Evolutionary conservation across 2,113 vertebrate species (phyloP).

Genomic region (Choloepus hoffmanni): DNA sequence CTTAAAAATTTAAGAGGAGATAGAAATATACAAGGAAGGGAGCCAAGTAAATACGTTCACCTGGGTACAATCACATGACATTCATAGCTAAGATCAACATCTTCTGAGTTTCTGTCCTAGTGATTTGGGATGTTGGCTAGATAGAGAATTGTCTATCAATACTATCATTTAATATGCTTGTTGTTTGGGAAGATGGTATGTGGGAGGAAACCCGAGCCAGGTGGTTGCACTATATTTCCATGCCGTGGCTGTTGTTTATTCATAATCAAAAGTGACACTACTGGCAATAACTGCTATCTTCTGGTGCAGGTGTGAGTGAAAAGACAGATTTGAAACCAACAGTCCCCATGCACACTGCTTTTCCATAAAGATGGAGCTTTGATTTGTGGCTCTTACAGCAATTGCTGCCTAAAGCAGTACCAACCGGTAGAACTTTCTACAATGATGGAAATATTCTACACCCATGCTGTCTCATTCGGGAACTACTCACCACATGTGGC

Average conservation of each 20-base stretch:
- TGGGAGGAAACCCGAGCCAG: slow-evolving; percentile 51
- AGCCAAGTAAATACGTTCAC: neutral
- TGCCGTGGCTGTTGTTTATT: slow-evolving; percentile 47
- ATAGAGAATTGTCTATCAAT: slow-evolving; percentile 18
- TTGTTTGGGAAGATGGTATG: slow-evolving; percentile 22
- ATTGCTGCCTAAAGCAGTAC: neutral
- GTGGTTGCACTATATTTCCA: slow-evolving; percentile 62
- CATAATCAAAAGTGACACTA: slow-evolving; percentile 58
- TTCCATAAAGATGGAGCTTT: slow-evolving; percentile 6
- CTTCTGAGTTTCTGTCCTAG: neutral
- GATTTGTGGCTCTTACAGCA: neutral
- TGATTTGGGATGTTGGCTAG: slow-evolving; percentile 8
- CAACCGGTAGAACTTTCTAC: neutral
- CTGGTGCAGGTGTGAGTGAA: slow-evolving; percentile 49
- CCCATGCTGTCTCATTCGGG: neutral
- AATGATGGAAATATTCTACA: neutral
- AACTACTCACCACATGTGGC: neutral
- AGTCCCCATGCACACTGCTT: neutral
- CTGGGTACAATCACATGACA: neutral
- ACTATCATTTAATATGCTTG: slow-evolving; percentile 34
- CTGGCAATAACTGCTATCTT: slow-evolving; percentile 52
- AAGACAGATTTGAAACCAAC: slow-evolving; percentile 53
- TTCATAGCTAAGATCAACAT: neutral
- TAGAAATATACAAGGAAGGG: slow-evolving; percentile 22
- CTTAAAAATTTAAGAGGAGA: slow-evolving; percentile 54